phyloP scores from a whole-genome alignment of 2,113 vertebrate species.

The Larimichthys crocea region DNA sequence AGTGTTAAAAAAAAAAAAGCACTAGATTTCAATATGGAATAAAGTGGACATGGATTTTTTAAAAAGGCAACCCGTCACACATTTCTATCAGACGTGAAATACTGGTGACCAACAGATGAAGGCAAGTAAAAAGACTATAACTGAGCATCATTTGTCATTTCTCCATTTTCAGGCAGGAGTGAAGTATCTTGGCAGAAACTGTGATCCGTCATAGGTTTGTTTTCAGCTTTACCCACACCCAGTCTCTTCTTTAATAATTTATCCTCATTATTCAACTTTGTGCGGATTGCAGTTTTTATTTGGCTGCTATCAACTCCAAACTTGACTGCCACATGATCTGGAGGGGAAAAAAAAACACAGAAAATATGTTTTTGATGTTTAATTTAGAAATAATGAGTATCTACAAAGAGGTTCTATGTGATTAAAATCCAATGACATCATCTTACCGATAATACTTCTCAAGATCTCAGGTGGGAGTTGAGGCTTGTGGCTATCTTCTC shows the following conservation, averaged over 20 bases:
- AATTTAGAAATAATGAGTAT: neutral
- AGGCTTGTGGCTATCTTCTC: constrained; percentile 79
- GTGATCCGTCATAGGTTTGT: constrained; percentile 49
- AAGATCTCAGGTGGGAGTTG: constrained; percentile 80
- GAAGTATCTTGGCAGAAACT: constrained; percentile 57
- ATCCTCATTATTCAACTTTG: constrained; percentile 83
- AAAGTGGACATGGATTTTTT: constrained; percentile 7
- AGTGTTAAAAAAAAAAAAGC: constrained; percentile 23
- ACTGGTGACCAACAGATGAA: constrained; percentile 16
- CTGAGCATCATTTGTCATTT: constrained; percentile 47
- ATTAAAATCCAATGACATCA: neutral
- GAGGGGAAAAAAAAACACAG: constrained; percentile 2
- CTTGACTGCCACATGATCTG: constrained; percentile 76
- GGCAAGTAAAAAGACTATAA: constrained; percentile 44
- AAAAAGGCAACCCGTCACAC: constrained; percentile 33
- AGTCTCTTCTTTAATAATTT: constrained; percentile 83
- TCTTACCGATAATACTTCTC: constrained; percentile 74
- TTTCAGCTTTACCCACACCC: constrained; percentile 71
- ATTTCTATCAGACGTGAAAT: constrained; percentile 37
- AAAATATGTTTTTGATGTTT: neutral
- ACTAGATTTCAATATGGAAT: constrained; percentile 31
- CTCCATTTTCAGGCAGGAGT: constrained; percentile 52
- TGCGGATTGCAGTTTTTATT: constrained; percentile 80
- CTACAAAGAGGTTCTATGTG: neutral
- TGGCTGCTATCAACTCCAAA: constrained; percentile 76